Percentiles rank a stretch among this genome's conserved stretches.
Conservation (phyloP, 2,797 vertebrate genomes). For the Rhinoraja longicauda region DNA sequence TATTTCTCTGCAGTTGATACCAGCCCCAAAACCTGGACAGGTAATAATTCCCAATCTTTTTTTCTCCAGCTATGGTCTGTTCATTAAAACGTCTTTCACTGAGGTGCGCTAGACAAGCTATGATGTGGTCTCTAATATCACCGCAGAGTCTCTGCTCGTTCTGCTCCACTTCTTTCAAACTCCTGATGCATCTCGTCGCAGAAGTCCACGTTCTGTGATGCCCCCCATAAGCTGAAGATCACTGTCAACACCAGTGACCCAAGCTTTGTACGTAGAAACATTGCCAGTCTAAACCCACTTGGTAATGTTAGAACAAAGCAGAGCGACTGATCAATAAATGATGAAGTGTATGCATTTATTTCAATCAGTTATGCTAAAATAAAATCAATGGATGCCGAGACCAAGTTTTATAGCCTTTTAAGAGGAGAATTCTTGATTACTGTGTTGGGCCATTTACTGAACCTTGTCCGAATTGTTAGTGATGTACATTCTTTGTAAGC, state of each 20-base stretch:
- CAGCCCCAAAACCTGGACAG: too few species aligned
- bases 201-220: background rate
- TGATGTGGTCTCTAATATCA: background rate
- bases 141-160: background rate
- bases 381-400: background rate
- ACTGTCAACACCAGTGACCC: background rate
- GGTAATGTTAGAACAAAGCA: background rate
- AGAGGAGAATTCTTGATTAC: background rate
- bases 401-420: slow-evolving; percentile 3
- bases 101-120: background rate
- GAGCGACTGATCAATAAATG: background rate
- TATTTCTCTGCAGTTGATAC: background rate
- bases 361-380: background rate
- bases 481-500: background rate
- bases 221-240: background rate
- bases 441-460: background rate
- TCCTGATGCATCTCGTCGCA: background rate
- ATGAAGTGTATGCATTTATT: background rate
- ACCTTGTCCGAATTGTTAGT: background rate
- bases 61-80: background rate
- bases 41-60: background rate
- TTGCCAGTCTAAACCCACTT: background rate
- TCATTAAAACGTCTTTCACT: background rate
- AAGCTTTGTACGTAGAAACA: background rate
- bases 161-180: background rate